phyloP scores from a whole-genome alignment of 2,797 vertebrate genomes.

The Gymnoscopelus braueri region DNA sequence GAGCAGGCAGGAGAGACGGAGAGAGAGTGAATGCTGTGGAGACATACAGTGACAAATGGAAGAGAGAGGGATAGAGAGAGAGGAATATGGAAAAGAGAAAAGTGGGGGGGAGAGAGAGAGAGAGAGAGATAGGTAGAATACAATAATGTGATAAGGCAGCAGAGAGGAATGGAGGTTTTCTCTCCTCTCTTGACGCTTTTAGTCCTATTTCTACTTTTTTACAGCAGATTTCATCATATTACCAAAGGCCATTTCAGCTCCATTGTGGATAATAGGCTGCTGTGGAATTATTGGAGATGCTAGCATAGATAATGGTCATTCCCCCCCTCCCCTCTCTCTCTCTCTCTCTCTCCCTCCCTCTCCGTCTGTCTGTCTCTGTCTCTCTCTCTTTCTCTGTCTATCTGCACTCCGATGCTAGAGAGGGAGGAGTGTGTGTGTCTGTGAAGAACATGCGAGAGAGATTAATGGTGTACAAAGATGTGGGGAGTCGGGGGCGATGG shows the following conservation, averaged over 20 bases:
- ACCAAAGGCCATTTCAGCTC: conserved; percentile 79
- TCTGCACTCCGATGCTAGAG: not conserved
- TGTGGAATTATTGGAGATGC: conserved; percentile 79
- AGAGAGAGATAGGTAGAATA: conserved; percentile 72
- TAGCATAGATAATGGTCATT: conserved; percentile 78
- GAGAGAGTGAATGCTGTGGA: conserved; percentile 44
- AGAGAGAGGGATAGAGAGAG: conserved; percentile 50
- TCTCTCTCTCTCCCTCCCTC: conserved; percentile 24
- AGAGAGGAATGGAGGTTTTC: conserved; percentile 75
- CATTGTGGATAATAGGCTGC: conserved; percentile 78
- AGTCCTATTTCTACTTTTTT: conserved; percentile 79
- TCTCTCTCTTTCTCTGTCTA: conserved; percentile 37
- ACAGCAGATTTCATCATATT: conserved; percentile 82
- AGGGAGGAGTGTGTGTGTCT: too few relatives aligned
- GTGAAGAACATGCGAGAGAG: conserved; percentile 42
- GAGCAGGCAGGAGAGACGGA: conserved; percentile 28
- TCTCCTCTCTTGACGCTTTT: conserved; percentile 77
- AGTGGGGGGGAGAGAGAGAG: conserved; percentile 33
- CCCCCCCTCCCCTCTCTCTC: conserved; percentile 35
- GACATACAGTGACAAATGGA: conserved; percentile 35
- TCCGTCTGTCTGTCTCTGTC: conserved; percentile 17
- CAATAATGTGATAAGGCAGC: conserved; percentile 79
- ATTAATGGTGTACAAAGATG: conserved; percentile 76
- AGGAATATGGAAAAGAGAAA: conserved; percentile 21
- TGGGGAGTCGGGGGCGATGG: conserved; percentile 71